Conservation (phyloP, 2,888 invertebrate species). For the Spisula subtruncata region DNA sequence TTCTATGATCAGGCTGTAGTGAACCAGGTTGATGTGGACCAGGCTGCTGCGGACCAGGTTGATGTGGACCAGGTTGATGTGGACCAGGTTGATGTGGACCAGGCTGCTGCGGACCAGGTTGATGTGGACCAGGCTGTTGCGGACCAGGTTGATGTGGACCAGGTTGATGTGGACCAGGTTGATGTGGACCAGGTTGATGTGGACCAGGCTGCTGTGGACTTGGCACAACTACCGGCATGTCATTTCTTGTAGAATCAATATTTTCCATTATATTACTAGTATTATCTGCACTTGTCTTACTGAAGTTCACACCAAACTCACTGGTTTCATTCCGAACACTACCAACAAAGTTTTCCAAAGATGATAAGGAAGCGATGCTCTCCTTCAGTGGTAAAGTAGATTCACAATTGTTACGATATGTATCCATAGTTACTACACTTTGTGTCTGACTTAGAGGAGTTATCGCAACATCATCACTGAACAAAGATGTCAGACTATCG, state of each 20-base stretch:
- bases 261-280: neutral
- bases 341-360: conserved; percentile 67
- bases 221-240: neutral
- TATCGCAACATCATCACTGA: conserved; percentile 49
- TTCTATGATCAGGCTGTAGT: neutral
- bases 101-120: too few species aligned
- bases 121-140: too few species aligned
- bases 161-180: too few species aligned
- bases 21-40: too few species aligned
- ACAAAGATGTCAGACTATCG: conserved; percentile 57
- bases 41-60: too few species aligned
- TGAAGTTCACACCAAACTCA: conserved; percentile 66
- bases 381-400: conserved; percentile 10
- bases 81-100: too few species aligned
- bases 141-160: too few species aligned
- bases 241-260: neutral
- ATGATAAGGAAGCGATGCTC: conserved; percentile 60
- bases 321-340: conserved; percentile 68
- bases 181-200: too few species aligned
- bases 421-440: neutral
- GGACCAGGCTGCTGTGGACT: neutral
- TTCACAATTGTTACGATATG: neutral
- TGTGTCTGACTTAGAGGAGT: conserved; percentile 12
- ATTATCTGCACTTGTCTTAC: conserved; percentile 41
- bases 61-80: too few species aligned